Base-by-base conservation (phyloP, 2,797 vertebrate species). In the Mus spretus region DNA sequence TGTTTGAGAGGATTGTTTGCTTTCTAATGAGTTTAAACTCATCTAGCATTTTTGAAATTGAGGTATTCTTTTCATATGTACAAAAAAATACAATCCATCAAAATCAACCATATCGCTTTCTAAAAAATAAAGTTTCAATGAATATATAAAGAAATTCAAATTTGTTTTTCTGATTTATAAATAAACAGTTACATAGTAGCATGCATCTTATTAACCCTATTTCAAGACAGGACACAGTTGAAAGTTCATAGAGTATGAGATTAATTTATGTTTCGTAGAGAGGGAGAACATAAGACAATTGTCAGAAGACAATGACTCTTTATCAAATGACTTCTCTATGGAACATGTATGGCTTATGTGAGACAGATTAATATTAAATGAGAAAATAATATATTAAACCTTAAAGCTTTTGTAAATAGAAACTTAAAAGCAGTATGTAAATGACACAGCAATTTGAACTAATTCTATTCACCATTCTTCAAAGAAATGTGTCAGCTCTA, bases 321-420 rank as follows among this genome's bases (percentile, higher is more conserved):
- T 96, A 77, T 92, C 65, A 59, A 40, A 37, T 89, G 44, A 17
- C 4, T 87, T 70, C 22, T 93, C 47, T 79, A 70, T 31, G n/a
- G 6, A 90, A 15, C 15, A 55, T 31, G 55, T 78, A 37, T 79
- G 22, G 53, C 65, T 20, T 47, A n/a, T 92, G 19, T 77, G 85
- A 93, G 6, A 79, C 2, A 74, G 11, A 81, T 93, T 88, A 59
- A 44, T 57, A 75, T 40, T 59, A 74, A 88, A 44, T 26, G 4
- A 75, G 37, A 40, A 59, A 86, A 11, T 37, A 83, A 82, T 70
- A 86, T 26, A 20, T 92, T 28, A 75, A 82, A 34, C 6, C 5
- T 74, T 44, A 63, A 22, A 80, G 14, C 26, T 95, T 82, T 89
- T 78, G n/a, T 40, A 93, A 95, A 96, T 83, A 26, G 89, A 3